Evolutionary conservation across 2,797 vertebrate genomes (phyloP), one percentile per base, ranked within the genome.

Genomic region (Balearica regulorum): DNA sequence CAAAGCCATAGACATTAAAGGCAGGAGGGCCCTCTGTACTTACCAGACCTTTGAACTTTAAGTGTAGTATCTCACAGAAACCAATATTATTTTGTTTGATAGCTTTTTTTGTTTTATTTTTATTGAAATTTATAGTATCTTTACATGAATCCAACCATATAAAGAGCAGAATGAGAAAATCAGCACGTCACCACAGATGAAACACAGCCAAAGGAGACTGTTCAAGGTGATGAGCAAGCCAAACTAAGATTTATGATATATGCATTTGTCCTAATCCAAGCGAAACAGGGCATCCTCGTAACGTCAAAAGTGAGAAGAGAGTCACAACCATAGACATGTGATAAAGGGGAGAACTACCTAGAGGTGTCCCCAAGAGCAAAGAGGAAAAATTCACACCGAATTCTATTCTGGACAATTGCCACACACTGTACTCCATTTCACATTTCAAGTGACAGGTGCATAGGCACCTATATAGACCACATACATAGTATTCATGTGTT

Each of bases 41-140:
- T 84, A 41, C 18, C 60, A 93, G 85, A 80, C 33, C 57, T 79
- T 88, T 87, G 78, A 86, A 93, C 70, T 95, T 86, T 82, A 84
- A 43, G 46, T 57, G 53, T 3, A 28, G 13, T 22, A 46, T 62
- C n/a, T 72, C 61, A 76, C 37, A 90, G 33, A 92, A 96, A 85
- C 8, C n/a, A 78, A 44, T 81, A 87, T 85, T 77, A 53, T 15
- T 92, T 95, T 85, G 9, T 68, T 71, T 78, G 33, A 65, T 71
- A 60, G 25, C 1, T 73, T 25, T 73, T 51, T 35, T 28, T 13
- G 14, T 5, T 64, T 75, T 69, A 46, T 57, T 79, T 92, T 28
- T 10, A 60, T 83, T 82, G 33, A 92, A 87, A 91, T 82, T 33
- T 84, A 43, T 75, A 37, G 12, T 31, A 31, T 58, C 11, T 73